Evolutionary conservation across 2,113 vertebrate species (phyloP).

Genomic region (Taurulus bubalis): DNA sequence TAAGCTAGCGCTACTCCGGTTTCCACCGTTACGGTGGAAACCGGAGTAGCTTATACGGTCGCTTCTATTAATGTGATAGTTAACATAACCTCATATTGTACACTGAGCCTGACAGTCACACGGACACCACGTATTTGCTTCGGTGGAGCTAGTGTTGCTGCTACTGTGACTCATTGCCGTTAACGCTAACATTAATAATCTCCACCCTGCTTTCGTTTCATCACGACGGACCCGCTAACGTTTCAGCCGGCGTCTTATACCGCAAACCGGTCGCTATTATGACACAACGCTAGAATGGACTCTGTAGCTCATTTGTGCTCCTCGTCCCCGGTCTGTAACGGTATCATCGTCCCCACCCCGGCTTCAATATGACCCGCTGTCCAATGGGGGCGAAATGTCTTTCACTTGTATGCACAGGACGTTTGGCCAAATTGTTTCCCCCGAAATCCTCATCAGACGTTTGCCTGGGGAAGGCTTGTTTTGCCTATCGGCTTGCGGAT

Average conservation of each 20-base stretch:
- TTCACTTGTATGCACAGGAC: not conserved
- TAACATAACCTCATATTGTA: not conserved
- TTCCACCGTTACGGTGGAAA: too few relatives aligned
- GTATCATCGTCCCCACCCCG: slow-evolving; percentile 41
- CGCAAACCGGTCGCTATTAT: not conserved
- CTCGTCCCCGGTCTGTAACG: not conserved
- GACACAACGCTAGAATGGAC: not conserved
- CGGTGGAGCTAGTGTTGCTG: not conserved
- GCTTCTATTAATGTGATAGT: not conserved
- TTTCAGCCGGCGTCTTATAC: not conserved
- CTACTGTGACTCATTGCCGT: not conserved
- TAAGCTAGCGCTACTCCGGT: too few relatives aligned
- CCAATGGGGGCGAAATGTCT: not conserved
- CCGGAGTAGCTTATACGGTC: not conserved
- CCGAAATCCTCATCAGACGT: not conserved
- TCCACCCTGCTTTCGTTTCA: slow-evolving; percentile 21
- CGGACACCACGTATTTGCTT: not conserved
- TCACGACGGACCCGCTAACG: not conserved
- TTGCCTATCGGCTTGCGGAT: not conserved
- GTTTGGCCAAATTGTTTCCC: too few relatives aligned
- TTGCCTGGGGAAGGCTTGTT: not conserved
- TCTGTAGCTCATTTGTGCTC: not conserved
- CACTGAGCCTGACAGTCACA: too few relatives aligned
- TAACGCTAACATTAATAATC: not conserved
- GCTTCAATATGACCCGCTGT: not conserved